Conservation (phyloP, 2,888 invertebrate species). For the Cremastobaeus sp. region DNA sequence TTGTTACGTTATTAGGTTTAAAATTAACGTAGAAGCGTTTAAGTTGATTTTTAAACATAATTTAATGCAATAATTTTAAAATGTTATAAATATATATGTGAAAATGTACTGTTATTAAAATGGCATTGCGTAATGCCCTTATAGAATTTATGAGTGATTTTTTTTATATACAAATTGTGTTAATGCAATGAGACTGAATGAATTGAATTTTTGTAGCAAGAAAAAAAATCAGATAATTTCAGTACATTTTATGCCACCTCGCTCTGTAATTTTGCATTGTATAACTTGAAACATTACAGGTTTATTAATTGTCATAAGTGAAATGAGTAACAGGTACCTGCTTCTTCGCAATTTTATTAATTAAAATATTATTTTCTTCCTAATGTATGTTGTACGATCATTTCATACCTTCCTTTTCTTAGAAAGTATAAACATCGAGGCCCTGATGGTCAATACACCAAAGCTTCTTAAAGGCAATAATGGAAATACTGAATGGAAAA, state of each 20-base stretch:
- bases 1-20: conserved; percentile 43
- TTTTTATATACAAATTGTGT: no score
- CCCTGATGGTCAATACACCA: no score
- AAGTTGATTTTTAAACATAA: conserved; percentile 20
- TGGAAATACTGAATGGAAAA: no score
- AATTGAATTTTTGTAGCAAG: neutral
- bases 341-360: conserved; percentile 48
- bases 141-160: no score
- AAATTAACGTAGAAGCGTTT: conserved; percentile 30
- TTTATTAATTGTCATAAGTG: conserved; percentile 39
- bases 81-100: conserved; percentile 13
- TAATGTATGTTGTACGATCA: conserved; percentile 1
- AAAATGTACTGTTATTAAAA: conserved; percentile 40
- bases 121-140: no score
- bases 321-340: conserved; percentile 57
- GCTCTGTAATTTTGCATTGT: conserved; percentile 30
- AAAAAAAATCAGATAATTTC: conserved; percentile 12
- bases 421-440: no score
- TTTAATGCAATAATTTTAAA: conserved; percentile 5
- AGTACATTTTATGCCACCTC: conserved; percentile 46
- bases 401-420: neutral
- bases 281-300: conserved; percentile 28
- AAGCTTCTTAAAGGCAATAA: no score
- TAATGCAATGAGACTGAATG: no score
- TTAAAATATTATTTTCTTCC: conserved; percentile 55